Evolutionary conservation across 2,888 invertebrate genomes (phyloP).

Genomic region (Escarpia spicata): DNA sequence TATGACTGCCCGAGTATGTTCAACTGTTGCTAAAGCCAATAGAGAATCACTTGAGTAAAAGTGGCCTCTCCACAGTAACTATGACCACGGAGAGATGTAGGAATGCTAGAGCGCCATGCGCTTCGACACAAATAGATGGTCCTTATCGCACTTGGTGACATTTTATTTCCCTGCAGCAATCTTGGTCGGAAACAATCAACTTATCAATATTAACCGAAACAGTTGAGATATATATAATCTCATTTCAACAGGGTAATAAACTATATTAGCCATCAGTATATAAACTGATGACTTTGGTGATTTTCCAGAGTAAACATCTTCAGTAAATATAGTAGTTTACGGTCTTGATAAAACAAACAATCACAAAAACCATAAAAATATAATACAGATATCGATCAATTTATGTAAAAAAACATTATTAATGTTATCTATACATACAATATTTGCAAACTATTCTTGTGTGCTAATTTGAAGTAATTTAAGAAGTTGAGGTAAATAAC

Average conservation of each 20-base stretch:
- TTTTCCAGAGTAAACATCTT: background rate
- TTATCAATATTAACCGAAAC: background rate
- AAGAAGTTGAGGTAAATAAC: too few species aligned
- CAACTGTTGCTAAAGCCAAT: background rate
- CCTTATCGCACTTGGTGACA: constrained; percentile 12
- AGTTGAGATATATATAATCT: background rate
- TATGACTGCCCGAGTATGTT: background rate
- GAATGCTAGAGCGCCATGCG: background rate
- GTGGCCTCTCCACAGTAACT: constrained; percentile 6
- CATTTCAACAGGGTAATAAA: background rate
- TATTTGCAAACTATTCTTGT: too few species aligned
- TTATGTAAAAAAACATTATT: too few species aligned
- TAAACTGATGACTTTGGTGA: background rate
- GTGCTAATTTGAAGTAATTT: too few species aligned
- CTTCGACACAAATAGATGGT: background rate
- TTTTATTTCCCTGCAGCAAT: background rate
- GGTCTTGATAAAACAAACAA: background rate
- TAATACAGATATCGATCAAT: background rate
- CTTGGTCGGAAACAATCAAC: background rate
- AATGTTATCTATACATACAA: too few species aligned
- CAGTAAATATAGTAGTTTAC: background rate
- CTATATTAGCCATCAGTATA: background rate
- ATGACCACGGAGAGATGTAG: background rate
- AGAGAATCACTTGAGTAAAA: background rate
- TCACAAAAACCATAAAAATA: background rate